Conservation (phyloP, 1,140 invertebrate genomes). For the Centruroides vittatus region DNA sequence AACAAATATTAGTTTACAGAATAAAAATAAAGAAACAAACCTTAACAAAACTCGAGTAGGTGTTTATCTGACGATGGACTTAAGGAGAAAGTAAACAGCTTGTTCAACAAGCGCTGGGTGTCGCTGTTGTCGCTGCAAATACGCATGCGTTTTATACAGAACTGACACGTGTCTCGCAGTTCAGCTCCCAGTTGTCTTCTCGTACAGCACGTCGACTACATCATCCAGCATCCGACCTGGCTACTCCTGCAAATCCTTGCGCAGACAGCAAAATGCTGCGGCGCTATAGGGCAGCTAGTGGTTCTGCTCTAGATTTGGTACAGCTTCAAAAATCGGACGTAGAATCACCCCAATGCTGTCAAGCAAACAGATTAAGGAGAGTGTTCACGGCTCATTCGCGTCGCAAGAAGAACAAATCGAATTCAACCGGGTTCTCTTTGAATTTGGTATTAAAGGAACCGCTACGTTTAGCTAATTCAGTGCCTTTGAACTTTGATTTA, state of each 20-base stretch:
- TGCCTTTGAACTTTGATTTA: constrained; percentile 29
- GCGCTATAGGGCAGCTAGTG: constrained; percentile 13
- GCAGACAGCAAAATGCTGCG: constrained; percentile 6
- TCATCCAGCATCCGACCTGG: no score
- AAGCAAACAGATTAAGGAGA: constrained; percentile 26
- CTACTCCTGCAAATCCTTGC: background rate
- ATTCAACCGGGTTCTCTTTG: constrained; percentile 24
- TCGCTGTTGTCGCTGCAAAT: no score
- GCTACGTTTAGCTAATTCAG: constrained; percentile 32
- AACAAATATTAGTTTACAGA: no score
- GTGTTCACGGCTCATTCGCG: constrained; percentile 32
- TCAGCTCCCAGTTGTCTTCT: no score
- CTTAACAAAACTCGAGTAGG: no score
- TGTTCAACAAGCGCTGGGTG: no score
- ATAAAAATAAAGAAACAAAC: no score
- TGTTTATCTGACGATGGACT: no score
- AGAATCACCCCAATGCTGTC: constrained; percentile 2
- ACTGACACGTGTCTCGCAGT: no score
- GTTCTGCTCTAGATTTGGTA: constrained; percentile 9
- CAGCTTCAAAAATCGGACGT: constrained; percentile 5
- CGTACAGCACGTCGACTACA: no score
- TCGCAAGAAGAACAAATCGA: constrained; percentile 22
- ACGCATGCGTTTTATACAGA: no score
- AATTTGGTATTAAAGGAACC: constrained; percentile 33
- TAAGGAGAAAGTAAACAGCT: no score